phyloP scores from a whole-genome alignment of 2,797 vertebrate genomes.

The Microchirus variegatus region DNA sequence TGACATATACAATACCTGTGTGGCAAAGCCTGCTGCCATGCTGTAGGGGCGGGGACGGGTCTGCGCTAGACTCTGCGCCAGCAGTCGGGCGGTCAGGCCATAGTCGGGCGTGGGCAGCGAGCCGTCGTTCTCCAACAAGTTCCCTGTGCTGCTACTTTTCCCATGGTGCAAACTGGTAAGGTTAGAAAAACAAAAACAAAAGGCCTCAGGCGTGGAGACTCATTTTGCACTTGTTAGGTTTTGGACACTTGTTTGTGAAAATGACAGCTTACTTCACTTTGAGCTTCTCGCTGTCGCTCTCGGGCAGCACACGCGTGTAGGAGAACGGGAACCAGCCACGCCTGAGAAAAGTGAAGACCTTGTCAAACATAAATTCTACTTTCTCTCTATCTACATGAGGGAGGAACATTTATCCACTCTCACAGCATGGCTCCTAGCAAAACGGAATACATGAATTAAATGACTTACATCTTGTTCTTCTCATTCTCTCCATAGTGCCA shows the following conservation, averaged over 20 bases:
- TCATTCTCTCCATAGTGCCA: conserved; percentile 99
- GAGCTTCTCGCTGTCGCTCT: conserved; percentile 86
- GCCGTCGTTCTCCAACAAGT: conserved; percentile 93
- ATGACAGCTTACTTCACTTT: conserved; percentile 86
- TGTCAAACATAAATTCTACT: neutral
- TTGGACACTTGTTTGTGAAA: neutral
- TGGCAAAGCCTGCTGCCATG: conserved; percentile 92
- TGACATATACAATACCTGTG: conserved; percentile 84
- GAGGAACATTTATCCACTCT: conserved; percentile 1
- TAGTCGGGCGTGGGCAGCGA: conserved; percentile 94
- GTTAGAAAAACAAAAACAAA: conserved; percentile 20
- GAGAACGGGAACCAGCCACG: conserved; percentile 99
- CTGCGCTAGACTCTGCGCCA: conserved; percentile 87
- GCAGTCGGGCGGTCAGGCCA: conserved; percentile 88
- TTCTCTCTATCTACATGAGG: neutral
- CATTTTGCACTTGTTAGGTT: neutral
- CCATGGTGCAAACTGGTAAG: conserved; percentile 89
- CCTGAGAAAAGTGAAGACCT: conserved; percentile 73
- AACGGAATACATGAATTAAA: too few relatives aligned
- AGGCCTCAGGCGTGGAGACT: conserved; percentile 27
- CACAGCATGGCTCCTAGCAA: neutral
- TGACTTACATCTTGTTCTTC: conserved; percentile 93
- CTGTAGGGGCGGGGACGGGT: conserved; percentile 97
- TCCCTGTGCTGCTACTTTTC: conserved; percentile 98
- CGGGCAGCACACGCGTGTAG: conserved; percentile 94